Evolutionary conservation across 2,797 vertebrate genomes (phyloP).

Genomic region (Myotis planiceps): DNA sequence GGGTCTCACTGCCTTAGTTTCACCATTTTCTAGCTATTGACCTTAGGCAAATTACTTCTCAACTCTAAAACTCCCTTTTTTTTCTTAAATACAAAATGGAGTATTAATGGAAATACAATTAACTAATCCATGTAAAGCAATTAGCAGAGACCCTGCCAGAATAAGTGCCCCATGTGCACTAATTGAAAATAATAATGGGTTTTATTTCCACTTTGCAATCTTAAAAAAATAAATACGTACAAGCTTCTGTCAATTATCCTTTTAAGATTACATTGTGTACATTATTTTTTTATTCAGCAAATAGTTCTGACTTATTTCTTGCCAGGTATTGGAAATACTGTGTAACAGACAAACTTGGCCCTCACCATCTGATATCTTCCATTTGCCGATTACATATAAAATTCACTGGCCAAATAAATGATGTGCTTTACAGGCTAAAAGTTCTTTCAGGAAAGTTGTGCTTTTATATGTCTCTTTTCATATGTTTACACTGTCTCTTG

Average conservation of each 20-base stretch:
- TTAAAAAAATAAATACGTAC: background rate
- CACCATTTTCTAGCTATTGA: background rate
- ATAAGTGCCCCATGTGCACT: background rate
- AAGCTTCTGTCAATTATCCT: background rate
- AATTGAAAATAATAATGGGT: background rate
- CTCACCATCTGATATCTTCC: background rate
- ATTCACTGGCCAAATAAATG: background rate
- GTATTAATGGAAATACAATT: constrained; percentile 53
- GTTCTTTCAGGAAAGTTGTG: background rate
- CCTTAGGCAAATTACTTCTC: background rate
- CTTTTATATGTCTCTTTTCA: background rate
- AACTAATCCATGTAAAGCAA: constrained; percentile 46
- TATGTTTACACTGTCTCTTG: background rate
- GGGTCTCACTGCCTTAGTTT: background rate
- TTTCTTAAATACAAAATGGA: background rate
- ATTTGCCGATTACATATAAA: background rate
- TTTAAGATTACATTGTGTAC: background rate
- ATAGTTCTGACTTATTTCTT: background rate
- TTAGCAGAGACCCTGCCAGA: background rate
- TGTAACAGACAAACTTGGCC: background rate
- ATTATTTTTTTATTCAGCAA: background rate
- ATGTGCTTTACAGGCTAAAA: background rate
- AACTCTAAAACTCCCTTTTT: background rate
- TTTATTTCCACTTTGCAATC: constrained; percentile 17
- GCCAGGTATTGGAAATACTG: background rate